Conservation (phyloP, 2,113 vertebrate species). For the Mastomys coucha region DNA sequence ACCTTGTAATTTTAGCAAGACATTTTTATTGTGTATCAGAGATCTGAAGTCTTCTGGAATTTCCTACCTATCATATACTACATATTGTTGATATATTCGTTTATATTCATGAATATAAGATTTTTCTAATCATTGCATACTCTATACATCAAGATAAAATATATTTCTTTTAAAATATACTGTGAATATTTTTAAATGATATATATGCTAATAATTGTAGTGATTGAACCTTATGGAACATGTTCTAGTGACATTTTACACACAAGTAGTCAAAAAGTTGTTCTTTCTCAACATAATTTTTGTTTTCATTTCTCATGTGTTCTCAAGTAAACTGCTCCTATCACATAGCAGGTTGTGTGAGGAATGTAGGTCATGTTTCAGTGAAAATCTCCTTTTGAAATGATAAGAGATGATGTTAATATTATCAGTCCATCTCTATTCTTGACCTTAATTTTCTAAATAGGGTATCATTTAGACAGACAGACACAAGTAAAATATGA, state of each 20-base stretch:
- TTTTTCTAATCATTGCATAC: constrained; percentile 62
- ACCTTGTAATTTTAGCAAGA: constrained; percentile 2
- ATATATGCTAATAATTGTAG: constrained; percentile 25
- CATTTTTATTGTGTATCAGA: constrained; percentile 50
- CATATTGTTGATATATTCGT: constrained; percentile 35
- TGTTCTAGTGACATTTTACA: neutral
- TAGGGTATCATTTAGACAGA: neutral
- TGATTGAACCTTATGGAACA: constrained; percentile 35
- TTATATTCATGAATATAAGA: constrained; percentile 55
- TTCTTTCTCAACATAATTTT: neutral
- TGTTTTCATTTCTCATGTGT: neutral
- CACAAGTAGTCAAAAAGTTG: neutral
- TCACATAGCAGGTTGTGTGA: neutral
- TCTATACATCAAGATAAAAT: neutral
- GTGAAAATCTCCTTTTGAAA: neutral
- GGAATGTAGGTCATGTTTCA: neutral
- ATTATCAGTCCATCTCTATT: neutral
- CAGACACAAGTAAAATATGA: neutral
- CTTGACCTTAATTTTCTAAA: neutral
- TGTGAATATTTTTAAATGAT: constrained; percentile 43
- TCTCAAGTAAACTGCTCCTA: constrained; percentile 15
- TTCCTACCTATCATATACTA: neutral
- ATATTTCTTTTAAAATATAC: constrained; percentile 47
- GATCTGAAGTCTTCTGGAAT: constrained; percentile 60
- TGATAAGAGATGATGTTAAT: neutral